Base-by-base conservation (phyloP, 2,113 vertebrate species). In the Anarhynchus alexandrinus region DNA sequence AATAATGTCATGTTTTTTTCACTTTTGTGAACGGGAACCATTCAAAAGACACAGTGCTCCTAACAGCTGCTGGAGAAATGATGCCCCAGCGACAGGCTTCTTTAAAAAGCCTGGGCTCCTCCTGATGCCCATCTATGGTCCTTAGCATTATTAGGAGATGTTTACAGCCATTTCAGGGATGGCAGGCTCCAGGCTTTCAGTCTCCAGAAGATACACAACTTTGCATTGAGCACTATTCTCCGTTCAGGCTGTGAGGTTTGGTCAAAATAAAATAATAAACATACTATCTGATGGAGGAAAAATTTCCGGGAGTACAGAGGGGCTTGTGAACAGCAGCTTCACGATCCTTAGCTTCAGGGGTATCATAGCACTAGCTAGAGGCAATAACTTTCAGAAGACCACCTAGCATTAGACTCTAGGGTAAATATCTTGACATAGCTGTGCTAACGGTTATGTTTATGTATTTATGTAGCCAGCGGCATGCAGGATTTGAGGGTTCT, bases 11-110 rank as follows among this genome's bases (percentile, higher is more conserved):
- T 12, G 8, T 5, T 52, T 84, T 40, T 81, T 40, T 81, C 45
- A 88, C 36, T 59, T 92, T 43, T 86, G 54, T 78, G 64, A 94
- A 94, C 19, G 7, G 42, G 43, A 94, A 80, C 70, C 65, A 20
- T 47, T 91, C 69, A 93, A 86, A 93, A 92, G 59, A 91, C 66
- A n/a, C 34, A 30, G 55, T 18, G 34, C 20, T 80, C 54, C 82
- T 84, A 64, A 94, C 86, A 91, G 85, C 74, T 96, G 65, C 61
- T 51, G 7, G 10, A 96, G 80, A 40, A 91, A 69, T 42, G 7
- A 64, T 29, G 20, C 3, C 18, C 11, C 21, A 49, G 36, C 70
- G 83, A 52, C 61, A 80, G 36, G 58, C 20, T 10, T 36, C 66
- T 85, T 81, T 52, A 88, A 15, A 85, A 73, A 82, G 25, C n/a